Base-by-base conservation (phyloP, 2,797 vertebrate species). In the Argyrosomus regius region DNA sequence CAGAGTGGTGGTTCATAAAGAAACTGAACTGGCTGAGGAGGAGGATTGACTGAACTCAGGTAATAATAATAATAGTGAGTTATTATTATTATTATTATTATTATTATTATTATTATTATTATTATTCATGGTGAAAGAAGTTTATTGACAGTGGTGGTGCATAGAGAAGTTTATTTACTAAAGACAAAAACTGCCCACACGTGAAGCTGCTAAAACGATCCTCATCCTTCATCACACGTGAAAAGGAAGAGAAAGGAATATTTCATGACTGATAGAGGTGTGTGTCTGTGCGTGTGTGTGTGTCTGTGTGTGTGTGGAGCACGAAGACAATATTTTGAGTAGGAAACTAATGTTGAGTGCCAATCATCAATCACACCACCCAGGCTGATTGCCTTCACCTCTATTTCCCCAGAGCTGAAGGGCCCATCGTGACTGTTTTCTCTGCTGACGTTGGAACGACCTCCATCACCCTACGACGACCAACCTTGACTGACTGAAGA, bases 1-100 rank as follows among this genome's bases (percentile, higher is more conserved):
- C 1, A 96, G 97, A 91, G 98, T 99, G 92, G 98, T 99, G 87
- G 98, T 99, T 89, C 98, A 99, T 94, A 99, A 99, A 95, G 98
- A 99, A 94, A 99, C 98, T 35, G 98, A 99, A 82, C 88, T 99
- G 90, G 94, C 95, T n/a, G 98, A 99, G 80, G 98, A 98, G 79
- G 96, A 98, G 2, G 93, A 94, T 92, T 94, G 92, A 94, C 90
- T 81, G 75, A 87, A 91, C 77, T 49, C 89, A 94, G 93, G 94
- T 94, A 94, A 91, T 86, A 75, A 80, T 80, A 83, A 84, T 81
- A 77, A 80, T 72, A 86, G 66, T 82, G 77, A 72, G 39, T 2
- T 43, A 16, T 75, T 35, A 67, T 81, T 67, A 83, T 83, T 80
- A 83, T 72, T 83, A 78, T 82, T 83, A 24, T 78, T 83, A 24